Evolutionary conservation across 2,888 invertebrate genomes (phyloP).

Genomic region (Melieria picta): DNA sequence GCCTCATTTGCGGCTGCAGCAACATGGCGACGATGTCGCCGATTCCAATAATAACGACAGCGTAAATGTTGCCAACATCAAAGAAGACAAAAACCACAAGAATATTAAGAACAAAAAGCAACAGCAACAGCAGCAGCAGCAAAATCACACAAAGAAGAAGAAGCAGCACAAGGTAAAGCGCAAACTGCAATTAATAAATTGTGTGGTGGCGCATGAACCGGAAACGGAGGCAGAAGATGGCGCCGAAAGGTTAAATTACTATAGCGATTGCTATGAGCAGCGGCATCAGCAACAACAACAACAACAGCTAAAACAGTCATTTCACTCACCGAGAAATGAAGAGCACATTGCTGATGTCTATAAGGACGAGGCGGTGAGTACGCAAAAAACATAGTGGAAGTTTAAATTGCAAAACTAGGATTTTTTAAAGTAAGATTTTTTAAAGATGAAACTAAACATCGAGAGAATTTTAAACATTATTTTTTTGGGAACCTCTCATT

Average conservation of each 20-base stretch:
- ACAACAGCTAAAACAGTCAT: background rate
- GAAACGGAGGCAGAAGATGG: conserved; percentile 31
- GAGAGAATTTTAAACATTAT: no score
- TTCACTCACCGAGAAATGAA: conserved; percentile 27
- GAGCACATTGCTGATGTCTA: no score
- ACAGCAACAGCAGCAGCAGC: conserved; percentile 24
- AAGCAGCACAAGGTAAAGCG: background rate
- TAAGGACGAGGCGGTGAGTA: background rate
- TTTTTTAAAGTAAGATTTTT: no score
- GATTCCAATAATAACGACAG: conserved; percentile 25
- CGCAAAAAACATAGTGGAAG: no score
- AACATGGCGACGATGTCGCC: conserved; percentile 20
- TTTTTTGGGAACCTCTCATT: no score
- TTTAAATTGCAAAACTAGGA: no score
- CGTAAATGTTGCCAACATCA: conserved; percentile 7
- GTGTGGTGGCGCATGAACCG: background rate
- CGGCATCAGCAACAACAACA: no score
- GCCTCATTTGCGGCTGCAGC: conserved; percentile 24
- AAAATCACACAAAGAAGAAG: background rate
- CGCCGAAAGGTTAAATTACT: conserved; percentile 3
- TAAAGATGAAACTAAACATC: no score
- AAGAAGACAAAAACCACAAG: conserved; percentile 14
- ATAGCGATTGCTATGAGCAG: background rate
- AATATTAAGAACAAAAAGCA: conserved; percentile 16
- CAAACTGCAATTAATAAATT: conserved; percentile 9